phyloP scores from a whole-genome alignment of 2,888 invertebrate species.

The Cheilosia urbana region DNA sequence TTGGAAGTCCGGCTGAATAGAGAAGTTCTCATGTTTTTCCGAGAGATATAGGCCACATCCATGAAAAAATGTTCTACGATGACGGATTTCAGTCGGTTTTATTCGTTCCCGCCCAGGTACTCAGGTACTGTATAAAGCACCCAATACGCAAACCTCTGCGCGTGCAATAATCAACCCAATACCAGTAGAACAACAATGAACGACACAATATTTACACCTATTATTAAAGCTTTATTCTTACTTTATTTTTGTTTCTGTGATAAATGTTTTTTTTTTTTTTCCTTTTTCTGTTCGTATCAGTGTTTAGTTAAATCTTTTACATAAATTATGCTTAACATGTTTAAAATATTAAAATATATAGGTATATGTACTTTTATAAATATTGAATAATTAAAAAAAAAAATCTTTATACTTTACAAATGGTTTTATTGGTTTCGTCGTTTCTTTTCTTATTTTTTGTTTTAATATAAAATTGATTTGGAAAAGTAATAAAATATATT shows the following conservation, averaged over 20 bases:
- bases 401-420: constrained; percentile 72
- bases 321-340: constrained; percentile 75
- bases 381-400: constrained; percentile 72
- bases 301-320: constrained; percentile 71
- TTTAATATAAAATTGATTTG: constrained; percentile 75
- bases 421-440: constrained; percentile 68
- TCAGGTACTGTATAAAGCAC: not conserved
- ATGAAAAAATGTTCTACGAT: no score
- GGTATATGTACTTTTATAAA: constrained; percentile 54
- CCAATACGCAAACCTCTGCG: not conserved
- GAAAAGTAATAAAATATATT: constrained; percentile 76
- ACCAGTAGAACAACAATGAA: not conserved
- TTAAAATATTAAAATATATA: constrained; percentile 75
- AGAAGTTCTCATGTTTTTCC: no score
- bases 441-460: constrained; percentile 41
- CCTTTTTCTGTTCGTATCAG: constrained; percentile 35
- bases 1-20: no score
- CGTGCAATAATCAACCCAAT: no score
- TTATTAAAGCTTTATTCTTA: constrained; percentile 73
- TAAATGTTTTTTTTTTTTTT: constrained; percentile 50
- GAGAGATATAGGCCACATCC: no score
- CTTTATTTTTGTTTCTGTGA: constrained; percentile 48
- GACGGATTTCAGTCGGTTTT: no score
- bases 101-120: not conserved
- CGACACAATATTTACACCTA: constrained; percentile 37